phyloP scores from a whole-genome alignment of 2,113 vertebrate genomes.

The Muscicapa adusta region DNA sequence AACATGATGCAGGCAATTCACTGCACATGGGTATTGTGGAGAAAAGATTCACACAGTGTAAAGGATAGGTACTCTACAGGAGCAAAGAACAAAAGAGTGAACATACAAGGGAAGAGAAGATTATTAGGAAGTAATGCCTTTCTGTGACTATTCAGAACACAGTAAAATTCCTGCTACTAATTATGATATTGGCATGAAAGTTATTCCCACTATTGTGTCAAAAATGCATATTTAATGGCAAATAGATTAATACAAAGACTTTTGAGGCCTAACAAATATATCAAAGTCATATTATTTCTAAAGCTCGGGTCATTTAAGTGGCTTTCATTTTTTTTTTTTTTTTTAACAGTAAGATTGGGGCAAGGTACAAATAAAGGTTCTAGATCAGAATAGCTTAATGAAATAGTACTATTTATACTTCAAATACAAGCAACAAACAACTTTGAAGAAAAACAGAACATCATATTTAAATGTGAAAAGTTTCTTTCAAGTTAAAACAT shows the following conservation, averaged over 20 bases:
- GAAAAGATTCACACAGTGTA: neutral
- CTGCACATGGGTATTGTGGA: neutral
- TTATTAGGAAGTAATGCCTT: neutral
- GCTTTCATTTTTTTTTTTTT: neutral
- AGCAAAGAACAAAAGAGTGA: neutral
- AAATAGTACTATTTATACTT: neutral
- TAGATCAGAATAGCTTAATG: neutral
- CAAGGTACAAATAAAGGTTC: neutral
- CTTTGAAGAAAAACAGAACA: neutral
- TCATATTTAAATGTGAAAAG: neutral
- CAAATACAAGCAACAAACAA: neutral
- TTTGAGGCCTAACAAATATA: neutral
- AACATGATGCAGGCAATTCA: neutral
- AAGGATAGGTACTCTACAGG: neutral
- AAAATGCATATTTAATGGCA: neutral
- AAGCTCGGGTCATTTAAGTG: neutral
- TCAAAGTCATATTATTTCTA: neutral
- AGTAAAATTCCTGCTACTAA: neutral
- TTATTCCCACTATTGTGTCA: neutral
- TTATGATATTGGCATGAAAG: neutral
- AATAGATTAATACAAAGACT: neutral
- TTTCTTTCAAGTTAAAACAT: neutral
- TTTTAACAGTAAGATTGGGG: neutral
- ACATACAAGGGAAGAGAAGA: neutral
- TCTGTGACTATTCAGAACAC: neutral